These are phyloP conservation scores for Actinia tenebrosa DNA, from an alignment of 64 coral and sea anemone genomes.

Conservation along the genomic window DNA sequence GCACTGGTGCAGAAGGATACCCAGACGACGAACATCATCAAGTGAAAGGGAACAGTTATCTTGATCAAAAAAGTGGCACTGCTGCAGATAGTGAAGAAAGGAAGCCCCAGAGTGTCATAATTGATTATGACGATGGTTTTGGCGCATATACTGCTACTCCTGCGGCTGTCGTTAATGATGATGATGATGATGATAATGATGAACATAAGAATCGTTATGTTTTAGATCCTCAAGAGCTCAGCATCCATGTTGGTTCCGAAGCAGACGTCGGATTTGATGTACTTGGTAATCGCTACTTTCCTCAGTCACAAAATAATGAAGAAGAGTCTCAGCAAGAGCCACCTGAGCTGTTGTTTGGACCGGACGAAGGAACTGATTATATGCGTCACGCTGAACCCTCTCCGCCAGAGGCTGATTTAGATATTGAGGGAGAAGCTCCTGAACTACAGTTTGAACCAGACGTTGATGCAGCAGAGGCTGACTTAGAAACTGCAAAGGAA, in stretches of 20 bases:
- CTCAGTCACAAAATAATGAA: not conserved
- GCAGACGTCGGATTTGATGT: not conserved
- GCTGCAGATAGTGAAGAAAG: not conserved
- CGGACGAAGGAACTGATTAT: not conserved
- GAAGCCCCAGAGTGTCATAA: not conserved
- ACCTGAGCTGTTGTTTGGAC: not conserved
- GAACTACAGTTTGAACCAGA: not conserved
- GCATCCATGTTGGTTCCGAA: not conserved
- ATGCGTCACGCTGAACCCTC: too few relatives aligned
- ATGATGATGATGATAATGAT: not conserved
- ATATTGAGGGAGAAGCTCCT: not conserved
- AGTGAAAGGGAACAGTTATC: not conserved
- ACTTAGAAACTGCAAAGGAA: not conserved
- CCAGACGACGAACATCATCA: not conserved
- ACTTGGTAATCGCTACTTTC: not conserved
- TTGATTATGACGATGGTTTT: not conserved
- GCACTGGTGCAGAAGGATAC: not conserved
- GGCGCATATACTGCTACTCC: not conserved
- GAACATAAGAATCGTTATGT: not conserved
- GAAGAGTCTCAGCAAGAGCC: not conserved
- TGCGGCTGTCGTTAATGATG: not conserved
- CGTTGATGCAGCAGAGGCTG: not conserved
- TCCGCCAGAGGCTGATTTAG: too few relatives aligned
- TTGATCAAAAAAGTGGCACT: not conserved
- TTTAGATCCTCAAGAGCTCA: not conserved